These are phyloP conservation scores for Agriopis aurantiaria DNA, from an alignment of 2,888 invertebrate genomes.

Conservation along the genomic window DNA sequence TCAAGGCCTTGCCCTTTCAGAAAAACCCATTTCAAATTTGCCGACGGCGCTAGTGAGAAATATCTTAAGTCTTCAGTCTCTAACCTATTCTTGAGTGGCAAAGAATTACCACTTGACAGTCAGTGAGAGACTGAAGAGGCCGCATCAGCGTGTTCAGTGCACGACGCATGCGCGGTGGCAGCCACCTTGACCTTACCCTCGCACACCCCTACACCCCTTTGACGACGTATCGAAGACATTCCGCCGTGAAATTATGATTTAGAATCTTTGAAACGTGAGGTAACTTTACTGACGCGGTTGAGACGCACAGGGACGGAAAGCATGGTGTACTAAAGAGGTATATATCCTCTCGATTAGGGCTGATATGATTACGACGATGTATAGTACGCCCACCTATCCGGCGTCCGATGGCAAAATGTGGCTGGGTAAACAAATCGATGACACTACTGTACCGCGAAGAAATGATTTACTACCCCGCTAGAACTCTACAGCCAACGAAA, in stretches of 20 bases:
- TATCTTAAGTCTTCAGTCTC: background rate
- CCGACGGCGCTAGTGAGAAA: background rate
- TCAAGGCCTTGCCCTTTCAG: background rate
- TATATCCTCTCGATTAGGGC: background rate
- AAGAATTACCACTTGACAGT: background rate
- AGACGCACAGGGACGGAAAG: background rate
- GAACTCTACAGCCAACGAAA: background rate
- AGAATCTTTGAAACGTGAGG: slow-evolving; percentile 1
- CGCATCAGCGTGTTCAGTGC: slow-evolving; percentile 61
- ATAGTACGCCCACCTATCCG: slow-evolving; percentile 53
- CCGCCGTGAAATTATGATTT: slow-evolving; percentile 15
- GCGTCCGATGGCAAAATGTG: background rate
- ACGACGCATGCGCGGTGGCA: slow-evolving; percentile 65
- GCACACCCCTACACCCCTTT: slow-evolving; percentile 41
- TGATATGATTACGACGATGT: background rate
- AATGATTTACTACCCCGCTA: background rate
- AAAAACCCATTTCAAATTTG: background rate
- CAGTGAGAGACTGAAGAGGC: slow-evolving; percentile 6
- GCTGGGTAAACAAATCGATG: slow-evolving; percentile 61
- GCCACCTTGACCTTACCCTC: slow-evolving; percentile 78
- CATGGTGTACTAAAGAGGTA: background rate
- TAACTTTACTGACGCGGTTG: background rate
- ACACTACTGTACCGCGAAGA: slow-evolving; percentile 2
- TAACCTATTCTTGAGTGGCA: background rate
- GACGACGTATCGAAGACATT: slow-evolving; percentile 20